Base-by-base conservation (phyloP, 2,797 vertebrate species). In the Scyliorhinus canicula region DNA sequence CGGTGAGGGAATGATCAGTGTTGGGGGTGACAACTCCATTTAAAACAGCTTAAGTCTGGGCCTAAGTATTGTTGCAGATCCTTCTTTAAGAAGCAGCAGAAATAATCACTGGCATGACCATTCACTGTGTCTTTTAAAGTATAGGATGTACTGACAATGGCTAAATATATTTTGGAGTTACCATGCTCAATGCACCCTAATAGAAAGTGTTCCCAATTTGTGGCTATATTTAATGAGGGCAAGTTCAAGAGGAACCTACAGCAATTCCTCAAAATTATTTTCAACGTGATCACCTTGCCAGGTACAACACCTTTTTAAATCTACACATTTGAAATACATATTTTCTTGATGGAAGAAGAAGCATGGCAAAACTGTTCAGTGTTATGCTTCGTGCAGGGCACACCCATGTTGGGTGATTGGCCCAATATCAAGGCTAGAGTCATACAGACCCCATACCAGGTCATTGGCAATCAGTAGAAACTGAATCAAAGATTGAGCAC, bases 391-490 rank as follows among this genome's bases (percentile, higher is more conserved):
- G 2, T 90, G 21, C 28, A 88, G 50, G 52, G 14, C 52, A 88
- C 52, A 88, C 52, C 31, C 60, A 93, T 52, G 44, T 69, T 74
- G 44, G 67, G 44, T 4, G 11, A 52, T 35, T 94, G 67, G 50
- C 47, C 26, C 47, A 94, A 16, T 35, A 28, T 55, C 31, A 90
- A 60, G 16, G 31, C 31, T 57, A 31, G 85, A 88, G 55, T 57
- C 35, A 57, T 57, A 31, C 67, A 50, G 65, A 69, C 28, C 26
- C 24, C 3, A 94, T 52, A 71, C 26, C 28, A 71, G n/a, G 67
- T 35, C 47, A 94, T 74, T 74, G 93, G 67, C 67, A 71, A 52
- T 94, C 67, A 55, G 93, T 71, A 74, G 65, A 94, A 91, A 91
- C n/a, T 11, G n/a, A 91, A 8, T 21, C n/a, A 91, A 65, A 91